These are phyloP conservation scores for Setophaga coronata DNA, from an alignment of 2,113 vertebrate genomes.

Conservation along the genomic window DNA sequence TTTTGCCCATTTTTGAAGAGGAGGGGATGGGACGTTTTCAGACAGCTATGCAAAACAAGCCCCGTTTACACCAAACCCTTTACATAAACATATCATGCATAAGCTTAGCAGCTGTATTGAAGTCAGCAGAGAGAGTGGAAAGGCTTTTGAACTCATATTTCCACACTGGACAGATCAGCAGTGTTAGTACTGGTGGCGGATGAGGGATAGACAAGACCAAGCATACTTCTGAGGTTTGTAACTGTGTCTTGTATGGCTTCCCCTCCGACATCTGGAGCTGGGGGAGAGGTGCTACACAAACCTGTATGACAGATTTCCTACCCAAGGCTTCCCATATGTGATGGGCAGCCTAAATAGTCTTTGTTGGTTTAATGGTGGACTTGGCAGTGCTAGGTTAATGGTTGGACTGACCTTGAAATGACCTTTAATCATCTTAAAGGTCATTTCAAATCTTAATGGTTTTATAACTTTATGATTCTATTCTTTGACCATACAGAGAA, in stretches of 20 bases:
- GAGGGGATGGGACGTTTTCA: neutral
- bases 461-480: neutral
- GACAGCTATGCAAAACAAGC: slow-evolving; percentile 42
- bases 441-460: neutral
- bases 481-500: neutral
- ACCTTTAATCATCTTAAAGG: neutral
- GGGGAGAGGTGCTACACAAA: neutral
- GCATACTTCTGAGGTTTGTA: neutral
- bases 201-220: neutral
- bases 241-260: neutral
- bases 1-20: slow-evolving; percentile 26
- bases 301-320: neutral
- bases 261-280: neutral
- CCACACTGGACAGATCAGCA: neutral
- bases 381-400: neutral
- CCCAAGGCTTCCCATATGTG: neutral
- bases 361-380: neutral
- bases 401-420: neutral
- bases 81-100: slow-evolving; percentile 27
- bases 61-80: neutral
- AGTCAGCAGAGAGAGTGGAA: neutral
- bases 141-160: neutral
- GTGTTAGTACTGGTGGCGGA: neutral
- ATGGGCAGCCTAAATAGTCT: neutral
- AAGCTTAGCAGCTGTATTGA: slow-evolving; percentile 19